Base-by-base conservation (phyloP, 2,888 invertebrate genomes). In the Drosophila buzzatii region DNA sequence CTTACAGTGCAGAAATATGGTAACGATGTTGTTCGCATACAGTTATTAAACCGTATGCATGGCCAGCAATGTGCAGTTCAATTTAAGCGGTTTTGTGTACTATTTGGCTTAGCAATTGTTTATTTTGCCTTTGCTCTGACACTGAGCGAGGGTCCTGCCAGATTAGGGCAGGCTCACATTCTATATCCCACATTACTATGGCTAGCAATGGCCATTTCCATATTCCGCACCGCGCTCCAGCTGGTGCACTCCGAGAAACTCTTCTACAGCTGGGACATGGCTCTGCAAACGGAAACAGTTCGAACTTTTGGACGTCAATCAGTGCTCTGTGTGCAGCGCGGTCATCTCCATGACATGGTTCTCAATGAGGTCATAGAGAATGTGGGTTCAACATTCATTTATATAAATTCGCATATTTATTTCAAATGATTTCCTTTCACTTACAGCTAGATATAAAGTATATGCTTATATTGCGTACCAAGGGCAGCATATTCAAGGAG, bases 301-400 rank as follows among this genome's bases (percentile, higher is more conserved):
- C 92, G 91, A 47, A 84, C 85, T n/a, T 74, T 91, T 35, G 91
- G 92, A 0, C 79, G 90, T 0, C 85, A 87, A 39, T 76, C 85
- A 0, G 91, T 89, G 14, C 67, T 85, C 7, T 93, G 93, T 66
- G 85, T 94, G 20, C 91, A 93, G 14, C 85, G 90, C 16, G 81
- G 90, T 0, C 76, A 90, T 61, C 88, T 94, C 10, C 83, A 93
- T 41, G 93, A 93, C 70, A 76, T 93, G 16, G 92, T 93, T 2
- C 92, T 94, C 14, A 94, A 94, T 65, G 94, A 94, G 91, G 93
- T 93, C 1, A 91, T 94, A 31, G 92, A 92, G 55, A 88, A 93
- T 89, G 94, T 94, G 85, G 70, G 90, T 76, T 37, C 12, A 12
- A 2, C 16, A 16, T 9, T 12, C 10, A 10, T 12, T 23, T 5